phyloP scores from a whole-genome alignment of 2,888 invertebrate species.

The Anodontia alba region DNA sequence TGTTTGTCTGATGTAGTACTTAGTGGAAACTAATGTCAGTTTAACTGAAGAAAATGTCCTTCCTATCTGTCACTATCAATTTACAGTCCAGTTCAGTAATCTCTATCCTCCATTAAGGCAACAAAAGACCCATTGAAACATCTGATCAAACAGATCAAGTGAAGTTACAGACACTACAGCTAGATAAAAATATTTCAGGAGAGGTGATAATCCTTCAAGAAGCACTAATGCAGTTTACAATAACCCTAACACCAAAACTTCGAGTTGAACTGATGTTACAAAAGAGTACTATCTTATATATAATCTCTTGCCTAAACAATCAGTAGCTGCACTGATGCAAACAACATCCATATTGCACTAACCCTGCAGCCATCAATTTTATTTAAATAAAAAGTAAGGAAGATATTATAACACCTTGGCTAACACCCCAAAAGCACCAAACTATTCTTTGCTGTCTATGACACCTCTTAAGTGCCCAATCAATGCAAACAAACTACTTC shows the following conservation, averaged over 20 bases:
- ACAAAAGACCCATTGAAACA: constrained; percentile 8
- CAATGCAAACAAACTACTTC: constrained; percentile 9
- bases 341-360: constrained; percentile 3
- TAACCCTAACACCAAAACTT: neutral
- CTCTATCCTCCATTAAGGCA: neutral
- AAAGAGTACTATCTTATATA: neutral
- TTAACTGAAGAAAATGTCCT: neutral
- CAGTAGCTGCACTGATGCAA: neutral
- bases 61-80: neutral
- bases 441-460: neutral
- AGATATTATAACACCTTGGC: neutral
- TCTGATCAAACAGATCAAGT: constrained; percentile 3
- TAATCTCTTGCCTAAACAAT: neutral
- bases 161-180: neutral
- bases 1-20: neutral
- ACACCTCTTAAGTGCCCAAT: neutral
- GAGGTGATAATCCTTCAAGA: neutral
- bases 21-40: neutral
- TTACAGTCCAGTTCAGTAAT: neutral
- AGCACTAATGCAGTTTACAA: neutral
- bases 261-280: neutral
- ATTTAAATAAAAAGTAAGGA: neutral
- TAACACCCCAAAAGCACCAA: neutral
- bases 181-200: neutral
- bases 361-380: neutral